Percentiles rank a stretch among this genome's conserved stretches.
Evolutionary conservation across 2,797 vertebrate species (phyloP).

Genomic region (Molossus molossus): DNA sequence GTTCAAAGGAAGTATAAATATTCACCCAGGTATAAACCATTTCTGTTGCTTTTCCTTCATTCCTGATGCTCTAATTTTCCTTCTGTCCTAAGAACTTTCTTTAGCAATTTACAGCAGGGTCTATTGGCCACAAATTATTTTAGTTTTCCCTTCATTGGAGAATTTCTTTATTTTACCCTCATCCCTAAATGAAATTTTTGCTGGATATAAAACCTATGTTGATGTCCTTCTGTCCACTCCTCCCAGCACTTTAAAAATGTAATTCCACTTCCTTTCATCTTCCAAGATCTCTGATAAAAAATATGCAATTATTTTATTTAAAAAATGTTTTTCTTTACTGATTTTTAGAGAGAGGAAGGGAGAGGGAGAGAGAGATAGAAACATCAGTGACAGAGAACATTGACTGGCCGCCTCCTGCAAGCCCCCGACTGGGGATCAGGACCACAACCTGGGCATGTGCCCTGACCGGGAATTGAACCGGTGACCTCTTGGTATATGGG

Average conservation of each 20-base stretch:
- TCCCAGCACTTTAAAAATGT: background rate
- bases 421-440: too few species aligned
- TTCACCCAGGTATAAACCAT: background rate
- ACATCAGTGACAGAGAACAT: too few species aligned
- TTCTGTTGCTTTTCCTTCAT: background rate
- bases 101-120: background rate
- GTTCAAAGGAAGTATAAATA: background rate
- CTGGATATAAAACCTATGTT: constrained; percentile 9
- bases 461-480: too few species aligned
- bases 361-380: too few species aligned
- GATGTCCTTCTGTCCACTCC: background rate
- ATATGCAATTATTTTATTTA: background rate
- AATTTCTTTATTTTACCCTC: background rate
- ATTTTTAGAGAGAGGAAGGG: too few species aligned
- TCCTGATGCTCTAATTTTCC: background rate
- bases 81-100: background rate
- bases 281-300: background rate
- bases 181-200: background rate
- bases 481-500: too few species aligned
- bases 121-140: background rate
- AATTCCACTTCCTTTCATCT: background rate
- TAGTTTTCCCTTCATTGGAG: background rate
- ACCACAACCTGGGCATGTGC: too few species aligned
- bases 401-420: too few species aligned
- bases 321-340: too few species aligned